These are phyloP conservation scores for Drosophila meridionalis DNA, from an alignment of 2,888 invertebrate species.

Conservation along the genomic window DNA sequence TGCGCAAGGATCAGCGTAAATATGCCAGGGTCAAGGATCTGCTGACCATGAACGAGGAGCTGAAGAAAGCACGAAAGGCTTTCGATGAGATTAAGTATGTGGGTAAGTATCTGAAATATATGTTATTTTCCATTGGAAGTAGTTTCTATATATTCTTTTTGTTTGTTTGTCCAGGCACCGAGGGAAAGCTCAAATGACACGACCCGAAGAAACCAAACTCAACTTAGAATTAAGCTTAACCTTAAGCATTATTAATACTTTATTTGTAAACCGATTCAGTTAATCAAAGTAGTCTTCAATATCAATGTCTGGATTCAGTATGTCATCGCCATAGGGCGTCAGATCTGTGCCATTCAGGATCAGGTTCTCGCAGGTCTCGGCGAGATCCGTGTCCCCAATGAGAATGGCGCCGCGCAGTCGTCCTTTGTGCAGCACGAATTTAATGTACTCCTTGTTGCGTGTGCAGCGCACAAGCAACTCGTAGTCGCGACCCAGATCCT, in stretches of 20 bases:
- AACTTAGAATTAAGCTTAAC: conserved; percentile 18
- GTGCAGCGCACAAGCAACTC: conserved; percentile 94
- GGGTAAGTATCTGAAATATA: conserved; percentile 86
- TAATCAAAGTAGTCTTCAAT: conserved; percentile 99
- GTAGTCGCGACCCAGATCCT: conserved; percentile 91
- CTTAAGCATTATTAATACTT: conserved; percentile 21
- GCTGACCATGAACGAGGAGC: conserved; percentile 98
- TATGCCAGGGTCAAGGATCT: conserved; percentile 99
- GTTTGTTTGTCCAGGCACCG: conserved; percentile 71
- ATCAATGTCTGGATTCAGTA: conserved; percentile 97
- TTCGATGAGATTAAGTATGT: conserved; percentile 99
- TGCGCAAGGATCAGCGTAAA: conserved; percentile 97
- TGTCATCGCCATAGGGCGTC: conserved; percentile 94
- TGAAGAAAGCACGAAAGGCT: conserved; percentile 99
- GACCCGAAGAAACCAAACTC: conserved; percentile 47
- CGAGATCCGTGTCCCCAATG: conserved; percentile 98
- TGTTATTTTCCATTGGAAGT: background rate
- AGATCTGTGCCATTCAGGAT: conserved; percentile 97
- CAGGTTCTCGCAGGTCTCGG: conserved; percentile 99
- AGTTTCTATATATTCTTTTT: background rate
- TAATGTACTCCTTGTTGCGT: conserved; percentile 92
- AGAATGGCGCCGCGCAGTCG: conserved; percentile 96
- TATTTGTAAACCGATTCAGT: conserved; percentile 24
- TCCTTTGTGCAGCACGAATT: conserved; percentile 93
- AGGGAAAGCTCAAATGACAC: conserved; percentile 84